Evolutionary conservation across 2,888 invertebrate genomes (phyloP).

Genomic region (Papilio demoleus): DNA sequence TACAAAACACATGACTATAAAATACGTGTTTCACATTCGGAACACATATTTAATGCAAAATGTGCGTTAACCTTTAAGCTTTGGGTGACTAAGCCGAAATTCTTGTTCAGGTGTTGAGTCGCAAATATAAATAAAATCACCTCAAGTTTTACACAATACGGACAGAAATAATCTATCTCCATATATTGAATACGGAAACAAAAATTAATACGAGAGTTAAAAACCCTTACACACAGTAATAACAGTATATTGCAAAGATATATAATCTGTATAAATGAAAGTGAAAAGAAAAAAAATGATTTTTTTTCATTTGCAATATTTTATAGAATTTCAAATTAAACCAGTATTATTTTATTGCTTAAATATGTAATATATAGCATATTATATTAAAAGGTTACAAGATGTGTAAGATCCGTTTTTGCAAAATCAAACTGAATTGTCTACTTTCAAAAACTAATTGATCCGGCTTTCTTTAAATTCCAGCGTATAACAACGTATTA

Average conservation of each 20-base stretch:
- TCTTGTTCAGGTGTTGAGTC: background rate
- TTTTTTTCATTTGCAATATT: no score
- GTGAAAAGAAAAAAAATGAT: no score
- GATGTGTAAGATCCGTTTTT: slow-evolving; percentile 33
- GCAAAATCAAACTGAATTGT: slow-evolving; percentile 60
- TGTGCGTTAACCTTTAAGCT: slow-evolving; percentile 9
- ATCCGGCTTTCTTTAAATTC: slow-evolving; percentile 80
- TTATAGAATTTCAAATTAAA: no score
- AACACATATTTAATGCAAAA: slow-evolving; percentile 7
- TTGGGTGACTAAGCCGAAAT: slow-evolving; percentile 5
- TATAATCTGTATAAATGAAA: no score
- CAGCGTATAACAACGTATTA: slow-evolving; percentile 44
- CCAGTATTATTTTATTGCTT: no score
- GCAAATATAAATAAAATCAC: background rate
- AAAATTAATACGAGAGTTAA: background rate
- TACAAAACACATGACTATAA: slow-evolving; percentile 1
- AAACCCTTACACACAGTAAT: background rate
- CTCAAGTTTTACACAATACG: background rate
- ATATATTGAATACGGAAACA: background rate
- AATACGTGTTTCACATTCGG: background rate
- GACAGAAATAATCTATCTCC: background rate
- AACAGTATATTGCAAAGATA: no score
- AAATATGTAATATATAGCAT: no score
- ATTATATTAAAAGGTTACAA: background rate
- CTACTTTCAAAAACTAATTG: slow-evolving; percentile 81